These are phyloP conservation scores for Melanostoma scalare DNA, from an alignment of 2,888 invertebrate genomes.

Conservation along the genomic window DNA sequence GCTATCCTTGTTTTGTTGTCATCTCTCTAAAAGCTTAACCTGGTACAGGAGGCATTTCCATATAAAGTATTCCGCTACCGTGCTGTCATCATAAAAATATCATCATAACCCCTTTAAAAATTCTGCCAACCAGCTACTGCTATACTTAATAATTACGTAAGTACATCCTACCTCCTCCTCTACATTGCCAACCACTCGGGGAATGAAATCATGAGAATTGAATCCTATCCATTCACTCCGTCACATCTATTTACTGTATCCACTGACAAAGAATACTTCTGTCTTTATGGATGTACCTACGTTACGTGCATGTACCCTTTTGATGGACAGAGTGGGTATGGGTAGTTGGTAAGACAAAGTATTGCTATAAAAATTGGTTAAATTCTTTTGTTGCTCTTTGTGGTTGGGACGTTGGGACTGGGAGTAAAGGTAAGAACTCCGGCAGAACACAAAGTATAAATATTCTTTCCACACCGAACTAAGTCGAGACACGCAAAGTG, in stretches of 20 bases:
- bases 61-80: conserved; percentile 39
- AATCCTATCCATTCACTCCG: conserved; percentile 41
- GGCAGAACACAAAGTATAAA: conserved; percentile 25
- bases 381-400: conserved; percentile 23
- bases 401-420: background rate
- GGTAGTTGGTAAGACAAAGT: conserved; percentile 34
- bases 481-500: conserved; percentile 71
- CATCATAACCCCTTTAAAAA: conserved; percentile 29
- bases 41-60: conserved; percentile 32
- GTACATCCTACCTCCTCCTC: background rate
- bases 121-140: background rate
- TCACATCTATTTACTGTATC: conserved; percentile 14
- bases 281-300: background rate
- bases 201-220: conserved; percentile 68
- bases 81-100: conserved; percentile 64
- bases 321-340: background rate
- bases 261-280: conserved; percentile 3
- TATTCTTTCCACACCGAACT: conserved; percentile 47
- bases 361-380: conserved; percentile 38
- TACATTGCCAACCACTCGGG: conserved; percentile 50
- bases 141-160: background rate
- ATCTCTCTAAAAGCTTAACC: conserved; percentile 13
- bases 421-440: background rate
- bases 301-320: conserved; percentile 1
- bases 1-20: conserved; percentile 46